These are phyloP conservation scores for Eulemur rubriventer DNA, from an alignment of 2,797 vertebrate species.

Conservation along the genomic window DNA sequence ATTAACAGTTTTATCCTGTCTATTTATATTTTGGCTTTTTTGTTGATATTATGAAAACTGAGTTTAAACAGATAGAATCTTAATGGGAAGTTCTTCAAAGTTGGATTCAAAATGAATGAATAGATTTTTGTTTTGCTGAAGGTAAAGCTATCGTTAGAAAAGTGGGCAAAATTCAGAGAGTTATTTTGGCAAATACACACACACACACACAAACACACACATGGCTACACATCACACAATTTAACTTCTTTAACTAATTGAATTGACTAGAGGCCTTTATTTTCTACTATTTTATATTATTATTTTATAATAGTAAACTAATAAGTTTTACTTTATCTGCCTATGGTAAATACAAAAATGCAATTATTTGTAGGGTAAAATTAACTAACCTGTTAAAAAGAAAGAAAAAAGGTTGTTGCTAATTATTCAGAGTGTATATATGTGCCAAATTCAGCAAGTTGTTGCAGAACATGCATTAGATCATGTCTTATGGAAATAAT, in stretches of 20 bases:
- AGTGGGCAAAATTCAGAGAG: background rate
- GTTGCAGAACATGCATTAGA: background rate
- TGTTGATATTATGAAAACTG: background rate
- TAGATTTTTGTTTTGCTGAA: background rate
- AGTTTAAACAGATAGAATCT: background rate
- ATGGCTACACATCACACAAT: background rate
- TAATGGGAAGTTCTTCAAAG: constrained; percentile 18
- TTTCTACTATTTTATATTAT: background rate
- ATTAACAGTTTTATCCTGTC: background rate
- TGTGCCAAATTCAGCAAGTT: background rate
- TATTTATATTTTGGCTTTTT: constrained; percentile 36
- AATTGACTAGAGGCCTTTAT: constrained; percentile 6
- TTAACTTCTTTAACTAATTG: background rate
- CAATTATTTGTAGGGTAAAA: background rate
- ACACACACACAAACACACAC: background rate
- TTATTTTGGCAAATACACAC: background rate
- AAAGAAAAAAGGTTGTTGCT: background rate
- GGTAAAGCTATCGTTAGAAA: background rate
- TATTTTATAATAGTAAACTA: background rate
- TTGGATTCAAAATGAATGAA: constrained; percentile 20
- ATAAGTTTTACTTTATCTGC: background rate
- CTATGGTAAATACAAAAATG: background rate
- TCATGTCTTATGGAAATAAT: constrained; percentile 11
- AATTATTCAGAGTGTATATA: background rate
- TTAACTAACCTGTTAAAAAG: background rate